These are phyloP conservation scores for Pterostichus niger DNA, from an alignment of 2,888 invertebrate species.

Conservation along the genomic window DNA sequence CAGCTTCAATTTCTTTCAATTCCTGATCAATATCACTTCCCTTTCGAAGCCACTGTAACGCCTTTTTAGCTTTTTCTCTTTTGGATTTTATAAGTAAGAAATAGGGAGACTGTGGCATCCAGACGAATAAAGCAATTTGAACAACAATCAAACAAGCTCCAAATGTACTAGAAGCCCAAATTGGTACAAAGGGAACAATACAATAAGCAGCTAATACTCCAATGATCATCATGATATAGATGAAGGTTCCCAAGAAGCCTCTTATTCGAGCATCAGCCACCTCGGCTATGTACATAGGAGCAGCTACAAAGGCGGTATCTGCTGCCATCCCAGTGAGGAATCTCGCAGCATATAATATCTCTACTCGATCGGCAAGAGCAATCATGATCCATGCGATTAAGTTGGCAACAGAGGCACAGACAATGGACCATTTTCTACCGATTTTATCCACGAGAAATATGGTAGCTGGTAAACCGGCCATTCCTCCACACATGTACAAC, in stretches of 20 bases:
- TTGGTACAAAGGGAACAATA: constrained; percentile 74
- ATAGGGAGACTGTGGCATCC: constrained; percentile 76
- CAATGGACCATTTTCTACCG: constrained; percentile 74
- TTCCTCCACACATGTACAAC: constrained; percentile 72
- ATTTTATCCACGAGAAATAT: constrained; percentile 74
- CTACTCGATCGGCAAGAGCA: constrained; percentile 72
- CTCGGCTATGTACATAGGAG: constrained; percentile 76
- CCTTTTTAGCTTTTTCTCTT: constrained; percentile 72
- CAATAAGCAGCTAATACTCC: constrained; percentile 75
- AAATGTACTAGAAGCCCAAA: constrained; percentile 73
- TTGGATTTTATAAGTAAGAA: constrained; percentile 73
- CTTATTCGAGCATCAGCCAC: constrained; percentile 76
- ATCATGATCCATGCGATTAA: constrained; percentile 74
- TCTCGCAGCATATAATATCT: constrained; percentile 73
- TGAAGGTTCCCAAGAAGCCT: constrained; percentile 74
- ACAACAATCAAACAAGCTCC: constrained; percentile 72
- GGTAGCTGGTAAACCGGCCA: constrained; percentile 72
- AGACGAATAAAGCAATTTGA: constrained; percentile 73
- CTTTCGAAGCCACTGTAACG: constrained; percentile 71
- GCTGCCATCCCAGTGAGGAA: constrained; percentile 75
- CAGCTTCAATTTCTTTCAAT: constrained; percentile 73
- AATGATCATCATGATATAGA: constrained; percentile 76
- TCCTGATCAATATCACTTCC: constrained; percentile 72
- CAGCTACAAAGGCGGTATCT: constrained; percentile 76
- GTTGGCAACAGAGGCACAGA: constrained; percentile 73